A percentile compares a stretch with the other conserved stretches of the same genome.
Evolutionary conservation across 2,888 invertebrate species (phyloP).

Genomic region (Adelphocoris suturalis): DNA sequence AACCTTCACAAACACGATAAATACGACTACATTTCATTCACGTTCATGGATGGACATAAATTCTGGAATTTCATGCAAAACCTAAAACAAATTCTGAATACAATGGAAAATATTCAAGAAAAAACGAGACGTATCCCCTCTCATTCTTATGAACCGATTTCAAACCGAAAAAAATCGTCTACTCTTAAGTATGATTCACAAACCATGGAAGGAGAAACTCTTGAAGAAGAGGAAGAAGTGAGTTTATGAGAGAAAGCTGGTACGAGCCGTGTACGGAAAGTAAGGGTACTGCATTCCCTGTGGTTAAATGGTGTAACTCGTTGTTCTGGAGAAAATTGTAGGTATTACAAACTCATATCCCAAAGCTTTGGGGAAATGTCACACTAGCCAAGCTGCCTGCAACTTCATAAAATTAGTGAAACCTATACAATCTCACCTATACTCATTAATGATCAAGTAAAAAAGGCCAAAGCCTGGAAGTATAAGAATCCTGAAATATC

Average conservation of each 20-base stretch:
- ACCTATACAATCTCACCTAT: no score
- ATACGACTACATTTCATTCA: slow-evolving; percentile 13
- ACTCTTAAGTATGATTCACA: background rate
- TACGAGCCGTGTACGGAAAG: no score
- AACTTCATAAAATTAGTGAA: no score
- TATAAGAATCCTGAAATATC: no score
- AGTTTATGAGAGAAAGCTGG: background rate
- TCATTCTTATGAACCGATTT: background rate
- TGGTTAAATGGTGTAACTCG: no score
- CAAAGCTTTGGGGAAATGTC: no score
- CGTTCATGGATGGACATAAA: slow-evolving; percentile 38
- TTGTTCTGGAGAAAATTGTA: no score
- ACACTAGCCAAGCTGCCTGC: no score
- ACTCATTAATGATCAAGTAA: no score
- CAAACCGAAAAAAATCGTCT: background rate
- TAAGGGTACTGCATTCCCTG: no score
- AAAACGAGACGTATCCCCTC: background rate
- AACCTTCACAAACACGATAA: background rate
- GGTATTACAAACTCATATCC: no score
- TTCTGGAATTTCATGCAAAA: slow-evolving; percentile 32
- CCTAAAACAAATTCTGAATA: background rate
- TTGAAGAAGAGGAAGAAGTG: slow-evolving; percentile 21
- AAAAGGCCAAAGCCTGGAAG: no score
- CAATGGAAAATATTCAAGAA: background rate
- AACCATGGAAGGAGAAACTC: background rate